Base-by-base conservation (phyloP, 2,113 vertebrate genomes). In the Oreochromis aureus region DNA sequence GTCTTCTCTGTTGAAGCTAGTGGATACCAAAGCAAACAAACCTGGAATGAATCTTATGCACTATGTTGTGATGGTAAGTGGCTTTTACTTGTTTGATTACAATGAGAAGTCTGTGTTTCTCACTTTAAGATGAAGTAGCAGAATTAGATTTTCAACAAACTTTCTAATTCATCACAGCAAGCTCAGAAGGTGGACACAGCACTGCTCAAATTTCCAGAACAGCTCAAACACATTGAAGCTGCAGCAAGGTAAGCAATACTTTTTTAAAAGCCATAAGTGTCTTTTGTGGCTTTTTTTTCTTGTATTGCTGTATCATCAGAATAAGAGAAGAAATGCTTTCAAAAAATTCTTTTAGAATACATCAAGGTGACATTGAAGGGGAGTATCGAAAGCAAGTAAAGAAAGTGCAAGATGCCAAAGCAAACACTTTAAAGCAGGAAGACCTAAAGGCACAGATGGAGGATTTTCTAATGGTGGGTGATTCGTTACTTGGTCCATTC, bases 1-100 rank as follows among this genome's bases (percentile, higher is more conserved):
- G 95, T 84, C 95, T 3, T 97, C 97, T 4, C 93, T 97, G 48
- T 90, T 97, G 51, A 97, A 97, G 83, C 89, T 97, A 5, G 96
- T 73, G 1, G 97, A 97, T 89, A 97, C 96, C 27, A 96, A 96
- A 86, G 96, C 97, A 88, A 97, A 97, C 94, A 96, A 96, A 89
- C 97, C 97, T 8, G 96, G 96, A 63, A 97, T 97, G 96, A 97
- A 97, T 88, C 96, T 97, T 6, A 97, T 97, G 97, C 97, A 97
- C 91, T 97, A 97, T 32, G 97, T 97, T 0, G 96, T 96, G 41
- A 97, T 97, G 95, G 97, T 88, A 93, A 95, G 93, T 94, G 9
- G 7, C 53, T 55, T 84, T 80, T 73, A 36, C 16, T 32, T 39
- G 7, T 61, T 78, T 69, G 18, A 80, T 58, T 66, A 18, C 16